phyloP scores from a whole-genome alignment of 2,797 vertebrate species.

The Rhinella marina region DNA sequence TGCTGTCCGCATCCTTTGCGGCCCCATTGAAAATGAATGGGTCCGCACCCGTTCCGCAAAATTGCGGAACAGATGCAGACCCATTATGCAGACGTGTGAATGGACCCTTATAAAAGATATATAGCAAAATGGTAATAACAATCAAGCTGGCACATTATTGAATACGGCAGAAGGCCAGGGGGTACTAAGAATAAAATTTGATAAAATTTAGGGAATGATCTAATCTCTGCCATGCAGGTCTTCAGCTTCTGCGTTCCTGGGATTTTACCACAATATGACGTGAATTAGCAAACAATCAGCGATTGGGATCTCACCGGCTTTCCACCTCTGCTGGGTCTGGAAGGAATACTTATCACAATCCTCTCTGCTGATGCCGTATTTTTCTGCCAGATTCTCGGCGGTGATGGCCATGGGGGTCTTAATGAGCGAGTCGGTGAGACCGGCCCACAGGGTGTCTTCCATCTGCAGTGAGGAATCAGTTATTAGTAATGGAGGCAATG shows the following conservation, averaged over 20 bases:
- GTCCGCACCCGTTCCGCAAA: no score
- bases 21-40: no score
- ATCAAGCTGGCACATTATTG: no score
- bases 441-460: constrained; percentile 90
- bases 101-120: no score
- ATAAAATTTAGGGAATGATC: no score
- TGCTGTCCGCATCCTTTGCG: no score
- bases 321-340: constrained; percentile 92
- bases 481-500: neutral
- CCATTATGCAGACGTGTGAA: no score
- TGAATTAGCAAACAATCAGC: neutral
- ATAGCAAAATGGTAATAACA: no score
- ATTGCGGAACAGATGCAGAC: no score
- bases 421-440: constrained; percentile 85
- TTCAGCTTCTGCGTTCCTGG: neutral
- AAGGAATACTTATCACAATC: constrained; percentile 87
- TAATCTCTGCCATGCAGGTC: no score
- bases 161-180: no score
- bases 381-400: constrained; percentile 92
- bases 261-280: neutral
- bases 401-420: constrained; percentile 91
- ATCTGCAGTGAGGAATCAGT: constrained; percentile 72
- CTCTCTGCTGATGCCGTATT: constrained; percentile 86
- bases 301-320: constrained; percentile 80
- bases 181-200: no score